These are phyloP conservation scores for Pollimyrus isidori DNA, from an alignment of 2,113 vertebrate genomes.

Conservation along the genomic window DNA sequence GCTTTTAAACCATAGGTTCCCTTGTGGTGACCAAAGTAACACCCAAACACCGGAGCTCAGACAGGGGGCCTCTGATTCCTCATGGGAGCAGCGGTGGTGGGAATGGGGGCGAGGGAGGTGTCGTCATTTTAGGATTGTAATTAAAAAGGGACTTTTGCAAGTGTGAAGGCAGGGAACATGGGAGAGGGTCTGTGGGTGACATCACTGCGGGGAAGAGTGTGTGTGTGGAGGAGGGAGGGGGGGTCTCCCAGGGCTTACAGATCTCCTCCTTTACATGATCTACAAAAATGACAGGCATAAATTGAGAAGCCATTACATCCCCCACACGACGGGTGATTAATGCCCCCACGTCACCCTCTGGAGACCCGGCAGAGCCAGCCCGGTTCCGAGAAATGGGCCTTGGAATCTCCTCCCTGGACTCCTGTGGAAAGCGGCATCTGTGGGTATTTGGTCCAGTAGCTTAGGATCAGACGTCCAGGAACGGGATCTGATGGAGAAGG, in stretches of 20 bases:
- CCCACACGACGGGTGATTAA: constrained; percentile 1
- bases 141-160: neutral
- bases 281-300: constrained; percentile 21
- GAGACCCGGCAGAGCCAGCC: neutral
- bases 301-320: neutral
- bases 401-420: neutral
- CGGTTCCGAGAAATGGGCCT: neutral
- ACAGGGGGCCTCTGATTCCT: neutral
- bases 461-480: neutral
- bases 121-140: neutral
- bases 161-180: neutral
- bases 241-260: neutral
- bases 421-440: neutral
- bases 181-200: neutral
- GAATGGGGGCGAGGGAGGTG: neutral
- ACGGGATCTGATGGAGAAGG: neutral
- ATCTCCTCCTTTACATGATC: neutral
- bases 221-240: neutral
- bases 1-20: neutral
- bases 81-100: neutral
- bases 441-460: neutral
- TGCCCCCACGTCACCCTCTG: neutral
- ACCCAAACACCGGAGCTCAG: neutral
- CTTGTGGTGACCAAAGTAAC: neutral
- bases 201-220: neutral